phyloP scores from a whole-genome alignment of 2,888 invertebrate species.

The Lithosia quadra region DNA sequence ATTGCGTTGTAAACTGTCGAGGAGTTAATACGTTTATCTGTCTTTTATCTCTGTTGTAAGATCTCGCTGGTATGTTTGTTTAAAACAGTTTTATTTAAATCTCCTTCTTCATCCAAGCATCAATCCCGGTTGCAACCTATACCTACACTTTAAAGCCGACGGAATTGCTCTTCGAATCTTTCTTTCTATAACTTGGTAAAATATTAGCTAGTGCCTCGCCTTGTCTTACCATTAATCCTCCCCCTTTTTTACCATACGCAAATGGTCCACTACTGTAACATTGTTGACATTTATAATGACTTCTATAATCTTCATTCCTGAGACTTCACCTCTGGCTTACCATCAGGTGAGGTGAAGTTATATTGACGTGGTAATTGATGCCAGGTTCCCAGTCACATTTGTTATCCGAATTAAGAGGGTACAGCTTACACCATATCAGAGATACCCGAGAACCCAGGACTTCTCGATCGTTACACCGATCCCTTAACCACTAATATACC shows the following conservation, averaged over 20 bases:
- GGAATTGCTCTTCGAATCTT: too few species aligned
- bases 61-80: conserved; percentile 42
- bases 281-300: too few species aligned
- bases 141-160: background rate
- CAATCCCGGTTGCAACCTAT: background rate
- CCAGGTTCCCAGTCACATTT: background rate
- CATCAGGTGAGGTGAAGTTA: background rate
- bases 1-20: conserved; percentile 56
- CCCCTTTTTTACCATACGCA: too few species aligned
- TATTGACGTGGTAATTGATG: background rate
- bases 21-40: conserved; percentile 48
- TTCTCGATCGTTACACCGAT: background rate
- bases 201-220: background rate
- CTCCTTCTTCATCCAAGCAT: background rate
- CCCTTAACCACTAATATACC: background rate
- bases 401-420: background rate
- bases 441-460: too few species aligned
- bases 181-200: background rate
- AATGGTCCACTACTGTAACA: too few species aligned
- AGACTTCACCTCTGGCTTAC: too few species aligned
- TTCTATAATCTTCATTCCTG: too few species aligned
- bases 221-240: too few species aligned
- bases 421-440: too few species aligned
- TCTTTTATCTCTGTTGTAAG: conserved; percentile 51
- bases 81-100: conserved; percentile 23